phyloP scores from a whole-genome alignment of 2,797 vertebrate species.

The Apodemus agrarius region DNA sequence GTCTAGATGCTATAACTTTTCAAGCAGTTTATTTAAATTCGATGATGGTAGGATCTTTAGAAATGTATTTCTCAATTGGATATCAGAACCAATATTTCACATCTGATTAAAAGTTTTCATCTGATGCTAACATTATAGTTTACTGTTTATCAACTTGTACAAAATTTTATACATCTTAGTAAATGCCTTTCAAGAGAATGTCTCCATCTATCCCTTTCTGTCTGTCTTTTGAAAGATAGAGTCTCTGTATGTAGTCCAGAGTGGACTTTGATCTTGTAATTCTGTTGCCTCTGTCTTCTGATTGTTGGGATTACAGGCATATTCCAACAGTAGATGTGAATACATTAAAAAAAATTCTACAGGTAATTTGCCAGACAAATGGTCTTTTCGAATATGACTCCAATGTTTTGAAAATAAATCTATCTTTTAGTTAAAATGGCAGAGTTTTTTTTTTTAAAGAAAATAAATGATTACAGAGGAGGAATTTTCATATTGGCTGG shows the following conservation, averaged over 20 bases:
- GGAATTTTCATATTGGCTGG: neutral
- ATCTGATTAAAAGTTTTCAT: neutral
- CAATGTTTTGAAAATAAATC: neutral
- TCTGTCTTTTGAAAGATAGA: neutral
- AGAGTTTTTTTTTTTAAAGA: neutral
- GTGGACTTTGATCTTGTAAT: neutral
- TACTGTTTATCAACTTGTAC: neutral
- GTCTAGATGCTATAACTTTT: slow-evolving; percentile 18
- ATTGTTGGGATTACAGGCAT: neutral
- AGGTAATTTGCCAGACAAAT: neutral
- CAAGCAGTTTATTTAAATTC: neutral
- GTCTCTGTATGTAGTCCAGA: neutral
- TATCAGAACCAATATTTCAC: neutral
- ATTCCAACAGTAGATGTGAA: too few relatives aligned
- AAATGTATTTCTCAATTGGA: neutral
- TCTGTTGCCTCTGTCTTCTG: neutral
- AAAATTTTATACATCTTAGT: neutral
- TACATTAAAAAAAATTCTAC: neutral
- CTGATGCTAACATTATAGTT: neutral
- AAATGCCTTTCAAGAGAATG: neutral
- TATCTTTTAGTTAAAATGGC: neutral
- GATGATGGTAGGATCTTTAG: neutral
- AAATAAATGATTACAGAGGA: neutral
- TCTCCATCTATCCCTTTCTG: neutral
- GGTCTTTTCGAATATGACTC: neutral